These are phyloP conservation scores for Diglossa brunneiventris DNA, from an alignment of 2,113 vertebrate genomes.

Conservation along the genomic window DNA sequence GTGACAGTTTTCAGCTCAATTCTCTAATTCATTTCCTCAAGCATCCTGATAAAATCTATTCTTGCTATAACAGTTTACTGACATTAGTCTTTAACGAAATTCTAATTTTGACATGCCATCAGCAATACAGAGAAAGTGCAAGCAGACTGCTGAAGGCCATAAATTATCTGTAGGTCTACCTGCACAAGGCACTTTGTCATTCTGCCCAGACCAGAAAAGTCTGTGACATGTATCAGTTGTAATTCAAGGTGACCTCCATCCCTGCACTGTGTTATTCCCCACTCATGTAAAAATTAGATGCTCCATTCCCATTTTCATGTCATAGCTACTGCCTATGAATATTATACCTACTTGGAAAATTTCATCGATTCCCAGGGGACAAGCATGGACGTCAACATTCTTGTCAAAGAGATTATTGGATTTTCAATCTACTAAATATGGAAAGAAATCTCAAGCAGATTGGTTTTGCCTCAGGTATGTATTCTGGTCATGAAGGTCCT, in stretches of 20 bases:
- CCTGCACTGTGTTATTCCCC: not conserved
- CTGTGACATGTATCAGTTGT: not conserved
- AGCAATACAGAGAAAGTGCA: not conserved
- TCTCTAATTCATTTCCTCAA: not conserved
- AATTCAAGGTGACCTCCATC: conserved; percentile 18
- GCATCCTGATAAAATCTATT: not conserved
- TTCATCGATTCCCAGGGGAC: not conserved
- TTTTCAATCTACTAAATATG: not conserved
- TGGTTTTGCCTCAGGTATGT: not conserved
- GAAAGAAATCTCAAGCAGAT: not conserved
- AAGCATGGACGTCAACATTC: not conserved
- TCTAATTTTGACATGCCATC: not conserved
- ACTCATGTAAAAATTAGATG: not conserved
- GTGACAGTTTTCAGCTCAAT: not conserved
- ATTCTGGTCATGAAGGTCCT: not conserved
- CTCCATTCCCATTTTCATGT: not conserved
- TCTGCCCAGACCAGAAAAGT: not conserved
- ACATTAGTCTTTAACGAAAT: not conserved
- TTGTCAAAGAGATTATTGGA: conserved; percentile 9
- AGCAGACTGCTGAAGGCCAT: not conserved
- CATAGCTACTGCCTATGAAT: not conserved
- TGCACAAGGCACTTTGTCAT: not conserved
- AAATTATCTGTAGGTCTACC: not conserved
- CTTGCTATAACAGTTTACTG: not conserved
- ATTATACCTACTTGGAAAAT: conserved; percentile 6